Conservation (phyloP, 2,888 invertebrate genomes). For the Copidosoma aretas region DNA sequence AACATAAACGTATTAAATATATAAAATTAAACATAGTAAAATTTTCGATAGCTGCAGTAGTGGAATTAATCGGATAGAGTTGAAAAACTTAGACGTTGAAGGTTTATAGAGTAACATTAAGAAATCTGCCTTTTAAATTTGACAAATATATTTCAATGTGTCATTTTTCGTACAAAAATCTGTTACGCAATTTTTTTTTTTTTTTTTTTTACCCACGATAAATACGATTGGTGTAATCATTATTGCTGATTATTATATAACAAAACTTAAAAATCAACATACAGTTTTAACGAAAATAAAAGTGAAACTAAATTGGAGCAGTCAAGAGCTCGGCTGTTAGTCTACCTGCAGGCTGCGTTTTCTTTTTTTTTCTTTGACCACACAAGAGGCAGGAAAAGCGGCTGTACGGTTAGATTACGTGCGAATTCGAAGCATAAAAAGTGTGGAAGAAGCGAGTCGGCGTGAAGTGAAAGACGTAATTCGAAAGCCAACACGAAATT, state of each 20-base stretch:
- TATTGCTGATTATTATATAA: background rate
- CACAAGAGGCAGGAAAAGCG: constrained; percentile 31
- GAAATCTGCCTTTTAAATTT: background rate
- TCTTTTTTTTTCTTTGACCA: background rate
- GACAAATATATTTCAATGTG: constrained; percentile 10
- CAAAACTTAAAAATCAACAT: constrained; percentile 25
- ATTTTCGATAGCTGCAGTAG: background rate
- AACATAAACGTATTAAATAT: constrained; percentile 17
- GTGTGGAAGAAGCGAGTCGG: constrained; percentile 28
- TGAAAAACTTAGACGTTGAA: background rate
- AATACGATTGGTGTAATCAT: too few relatives aligned
- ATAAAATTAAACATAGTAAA: too few relatives aligned
- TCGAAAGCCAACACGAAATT: constrained; percentile 25
- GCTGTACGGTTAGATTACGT: constrained; percentile 29
- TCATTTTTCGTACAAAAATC: too few relatives aligned
- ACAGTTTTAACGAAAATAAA: constrained; percentile 4
- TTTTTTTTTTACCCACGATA: too few relatives aligned
- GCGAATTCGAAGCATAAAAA: constrained; percentile 32
- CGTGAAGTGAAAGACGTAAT: background rate
- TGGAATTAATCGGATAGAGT: background rate
- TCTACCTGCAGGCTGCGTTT: constrained; percentile 15
- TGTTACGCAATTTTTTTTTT: too few relatives aligned
- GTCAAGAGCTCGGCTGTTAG: constrained; percentile 21
- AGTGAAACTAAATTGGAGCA: constrained; percentile 16
- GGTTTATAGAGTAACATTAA: too few relatives aligned